Evolutionary conservation across 2,113 vertebrate genomes (phyloP).

Genomic region (Pycnonotus jocosus): DNA sequence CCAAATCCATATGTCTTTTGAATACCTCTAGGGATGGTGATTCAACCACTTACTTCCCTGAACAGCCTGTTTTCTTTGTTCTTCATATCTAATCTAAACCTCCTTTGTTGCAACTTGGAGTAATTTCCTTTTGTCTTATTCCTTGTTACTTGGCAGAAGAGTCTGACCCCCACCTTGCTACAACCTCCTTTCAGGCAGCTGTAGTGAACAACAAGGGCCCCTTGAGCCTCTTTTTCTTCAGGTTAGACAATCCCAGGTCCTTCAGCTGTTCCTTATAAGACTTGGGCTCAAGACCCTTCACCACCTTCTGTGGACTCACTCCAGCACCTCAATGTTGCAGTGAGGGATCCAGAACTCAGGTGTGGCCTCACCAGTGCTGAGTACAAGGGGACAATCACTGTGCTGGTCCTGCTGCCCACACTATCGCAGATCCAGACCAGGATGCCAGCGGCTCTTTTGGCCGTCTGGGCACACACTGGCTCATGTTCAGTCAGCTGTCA

Average conservation of each 20-base stretch:
- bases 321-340: neutral
- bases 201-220: neutral
- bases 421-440: neutral
- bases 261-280: neutral
- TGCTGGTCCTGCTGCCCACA: neutral
- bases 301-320: neutral
- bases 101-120: neutral
- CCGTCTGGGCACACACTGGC: accelerated
- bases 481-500: neutral
- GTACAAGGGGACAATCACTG: neutral
- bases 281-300: neutral
- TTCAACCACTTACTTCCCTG: neutral
- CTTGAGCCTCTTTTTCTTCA: neutral
- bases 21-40: neutral
- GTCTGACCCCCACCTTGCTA: accelerated
- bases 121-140: neutral
- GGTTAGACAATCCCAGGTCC: neutral
- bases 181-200: neutral
- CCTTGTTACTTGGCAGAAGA: neutral
- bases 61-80: neutral
- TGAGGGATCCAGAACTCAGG: neutral
- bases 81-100: neutral
- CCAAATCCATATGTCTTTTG: neutral
- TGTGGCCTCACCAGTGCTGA: neutral
- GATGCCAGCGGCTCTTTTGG: neutral